Evolutionary conservation across 2,888 invertebrate species (phyloP), one percentile per base, ranked within the genome.

Genomic region (Stratiomys singularior): DNA sequence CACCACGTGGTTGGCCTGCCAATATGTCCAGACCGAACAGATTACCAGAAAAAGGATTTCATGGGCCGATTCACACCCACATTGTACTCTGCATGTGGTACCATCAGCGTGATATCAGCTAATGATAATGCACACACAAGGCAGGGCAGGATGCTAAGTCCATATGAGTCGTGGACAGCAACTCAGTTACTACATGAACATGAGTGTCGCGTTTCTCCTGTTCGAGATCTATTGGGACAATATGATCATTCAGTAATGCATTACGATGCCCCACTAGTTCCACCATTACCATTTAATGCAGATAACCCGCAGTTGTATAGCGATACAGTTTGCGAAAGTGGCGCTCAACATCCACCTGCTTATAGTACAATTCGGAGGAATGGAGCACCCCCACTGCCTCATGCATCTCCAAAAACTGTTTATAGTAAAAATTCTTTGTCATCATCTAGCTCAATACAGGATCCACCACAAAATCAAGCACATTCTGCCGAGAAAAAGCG

Each of bases 131-230:
- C 86, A 0, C 83, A 88, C 15, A 87, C 86, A 47, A 82, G 88
- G 46, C 86, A 85, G 56, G 88, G 87, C 0, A 84, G 88, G 79
- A 85, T 86, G 9, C 83, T 90, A 44, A 89, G 88, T 80, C 90
- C 90, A 0, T 90, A 88, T 82, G 90, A 90, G 81, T 89, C 89
- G 0, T 91, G 91, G 90, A 89, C 89, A 28, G 90, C 91, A 1
- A 89, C 90, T 2, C 90, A 91, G 81, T 84, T 91, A 13, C 83
- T 91, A 0, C 89, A 89, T 80, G 90, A 90, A 81, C 90, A 90
- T 82, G 90, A 91, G 82, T 84, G 89, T 67, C 84, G 90, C 27
- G 77, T 46, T n/a, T 76, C 78, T 13, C 76, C 77, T 1, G 27
- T 80, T 0, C 72, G 81, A 74, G 81, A 82, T 66, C 64, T 79